These are phyloP conservation scores for Hyperoplus lanceolatus DNA, from an alignment of 2,797 vertebrate species.

Conservation along the genomic window DNA sequence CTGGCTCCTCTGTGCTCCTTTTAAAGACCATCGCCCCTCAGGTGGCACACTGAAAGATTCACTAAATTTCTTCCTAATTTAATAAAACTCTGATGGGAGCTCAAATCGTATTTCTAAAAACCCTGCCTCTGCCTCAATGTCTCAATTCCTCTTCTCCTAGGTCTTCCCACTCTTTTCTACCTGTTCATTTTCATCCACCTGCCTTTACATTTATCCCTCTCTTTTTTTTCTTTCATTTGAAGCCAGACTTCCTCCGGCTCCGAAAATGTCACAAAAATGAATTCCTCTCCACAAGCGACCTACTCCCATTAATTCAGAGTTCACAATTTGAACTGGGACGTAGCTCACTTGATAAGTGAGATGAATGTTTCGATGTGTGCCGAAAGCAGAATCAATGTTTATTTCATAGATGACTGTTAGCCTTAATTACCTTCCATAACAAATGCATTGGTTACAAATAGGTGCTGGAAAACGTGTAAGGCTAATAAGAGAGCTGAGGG, in stretches of 20 bases:
- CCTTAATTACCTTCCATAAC: slow-evolving; percentile 49
- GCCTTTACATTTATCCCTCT: background rate
- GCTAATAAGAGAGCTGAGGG: slow-evolving; percentile 29
- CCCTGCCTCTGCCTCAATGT: slow-evolving; percentile 6
- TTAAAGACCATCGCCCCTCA: slow-evolving; percentile 39
- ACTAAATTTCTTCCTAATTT: slow-evolving; percentile 50
- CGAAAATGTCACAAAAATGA: slow-evolving; percentile 33
- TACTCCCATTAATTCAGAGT: slow-evolving; percentile 49
- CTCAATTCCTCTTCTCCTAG: slow-evolving; percentile 22
- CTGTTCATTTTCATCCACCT: background rate
- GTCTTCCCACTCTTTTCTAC: background rate
- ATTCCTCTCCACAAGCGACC: slow-evolving; percentile 32
- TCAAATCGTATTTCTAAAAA: slow-evolving; percentile 5
- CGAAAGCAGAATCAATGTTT: slow-evolving; percentile 37
- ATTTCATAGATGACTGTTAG: slow-evolving; percentile 42
- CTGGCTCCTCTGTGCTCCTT: slow-evolving; percentile 11
- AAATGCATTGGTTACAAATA: slow-evolving; percentile 35
- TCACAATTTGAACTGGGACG: slow-evolving; percentile 14
- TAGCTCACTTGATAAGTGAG: slow-evolving; percentile 40
- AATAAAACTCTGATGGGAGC: slow-evolving; percentile 36
- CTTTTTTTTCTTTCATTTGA: background rate
- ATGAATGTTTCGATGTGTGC: slow-evolving; percentile 37
- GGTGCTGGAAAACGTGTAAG: slow-evolving; percentile 17
- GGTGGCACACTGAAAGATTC: slow-evolving; percentile 36
- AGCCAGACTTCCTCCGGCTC: background rate